Evolutionary conservation across 2,888 invertebrate species (phyloP), one percentile per base, ranked within the genome.

Genomic region (Cosmopolites sordidus): DNA sequence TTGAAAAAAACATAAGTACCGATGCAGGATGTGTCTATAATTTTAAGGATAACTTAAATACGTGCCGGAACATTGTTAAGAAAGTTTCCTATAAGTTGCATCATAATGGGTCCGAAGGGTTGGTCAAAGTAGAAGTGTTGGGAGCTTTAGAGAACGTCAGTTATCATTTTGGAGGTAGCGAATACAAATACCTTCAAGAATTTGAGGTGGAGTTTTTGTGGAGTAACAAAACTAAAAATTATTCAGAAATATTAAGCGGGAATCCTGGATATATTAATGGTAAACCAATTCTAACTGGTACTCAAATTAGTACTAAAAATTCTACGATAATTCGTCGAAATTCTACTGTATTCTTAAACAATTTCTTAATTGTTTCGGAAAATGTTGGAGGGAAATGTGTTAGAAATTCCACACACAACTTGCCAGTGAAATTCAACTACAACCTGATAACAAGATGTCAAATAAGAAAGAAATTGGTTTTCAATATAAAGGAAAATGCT

Each of bases 221-320:
- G 73, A 49, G 49, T 12, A 67, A 72, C 48, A 61, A 65, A 18
- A 66, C 62, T 3, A 59, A 58, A 16, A 70, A 71, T 52, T 66
- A 64, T 48, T 65, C 69, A 1, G 51, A 61, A 47, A 54, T 62
- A 37, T 62, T 78, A 12, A 90, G 90, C 73, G 91, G 91, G 1
- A 86, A 84, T 70, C 89, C 89, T 1, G 91, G 91, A 2, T 92
- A 92, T 65, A 66, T 82, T 4, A 62, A 74, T 2, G 83, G 84
- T 5, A 79, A 81, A 60, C 88, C 88, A 0, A 73, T 91, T 27
- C 70, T 81, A 50, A 68, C 70, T 22, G 79, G 77, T 39, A 69
- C 55, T 53, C 43, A 69, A 27, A 73, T 77, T 15, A 63, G 61
- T 60, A 65, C 73, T 49, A 73, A 75, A 1, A 64, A 71, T 5